Evolutionary conservation across 2,888 invertebrate species (phyloP).

Genomic region (Drosophila tanythrix): DNA sequence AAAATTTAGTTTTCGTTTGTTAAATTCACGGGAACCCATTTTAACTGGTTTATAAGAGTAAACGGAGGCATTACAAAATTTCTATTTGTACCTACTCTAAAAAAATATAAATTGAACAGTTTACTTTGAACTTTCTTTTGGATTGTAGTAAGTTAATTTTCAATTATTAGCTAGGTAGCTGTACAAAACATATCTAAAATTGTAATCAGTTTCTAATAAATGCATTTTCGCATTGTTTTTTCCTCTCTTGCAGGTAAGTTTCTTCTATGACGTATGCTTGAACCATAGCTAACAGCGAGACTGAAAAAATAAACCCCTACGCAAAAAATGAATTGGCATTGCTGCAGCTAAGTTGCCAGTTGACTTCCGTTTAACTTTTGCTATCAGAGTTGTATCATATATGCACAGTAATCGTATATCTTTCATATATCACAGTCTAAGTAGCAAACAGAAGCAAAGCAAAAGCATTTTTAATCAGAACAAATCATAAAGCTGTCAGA

Average conservation of each 20-base stretch:
- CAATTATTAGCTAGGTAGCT: not conserved
- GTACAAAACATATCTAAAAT: not conserved
- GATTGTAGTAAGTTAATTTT: not conserved
- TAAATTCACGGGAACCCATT: not conserved
- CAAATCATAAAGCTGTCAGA: constrained; percentile 42
- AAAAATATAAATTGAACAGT: not conserved
- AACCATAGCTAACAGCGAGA: not conserved
- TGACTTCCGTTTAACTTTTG: constrained; percentile 24
- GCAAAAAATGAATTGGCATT: constrained; percentile 13
- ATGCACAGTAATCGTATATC: not conserved
- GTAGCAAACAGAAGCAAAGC: constrained; percentile 2
- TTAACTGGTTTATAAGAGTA: not conserved
- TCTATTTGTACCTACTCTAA: not conserved
- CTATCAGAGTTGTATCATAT: constrained; percentile 1
- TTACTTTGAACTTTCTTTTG: not conserved
- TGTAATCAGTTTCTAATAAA: not conserved
- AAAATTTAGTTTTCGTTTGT: not conserved
- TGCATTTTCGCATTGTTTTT: not conserved
- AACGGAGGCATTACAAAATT: not conserved
- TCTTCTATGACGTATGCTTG: not conserved
- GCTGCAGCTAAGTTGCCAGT: constrained; percentile 51
- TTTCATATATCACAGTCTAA: constrained; percentile 14
- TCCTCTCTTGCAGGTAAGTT: constrained; percentile 37
- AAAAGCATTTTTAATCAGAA: constrained; percentile 47
- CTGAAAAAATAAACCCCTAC: not conserved